A percentile compares a stretch with the other conserved stretches of the same genome.
Evolutionary conservation across 2,888 invertebrate species (phyloP).

Genomic region (Andrena chrysosceles): DNA sequence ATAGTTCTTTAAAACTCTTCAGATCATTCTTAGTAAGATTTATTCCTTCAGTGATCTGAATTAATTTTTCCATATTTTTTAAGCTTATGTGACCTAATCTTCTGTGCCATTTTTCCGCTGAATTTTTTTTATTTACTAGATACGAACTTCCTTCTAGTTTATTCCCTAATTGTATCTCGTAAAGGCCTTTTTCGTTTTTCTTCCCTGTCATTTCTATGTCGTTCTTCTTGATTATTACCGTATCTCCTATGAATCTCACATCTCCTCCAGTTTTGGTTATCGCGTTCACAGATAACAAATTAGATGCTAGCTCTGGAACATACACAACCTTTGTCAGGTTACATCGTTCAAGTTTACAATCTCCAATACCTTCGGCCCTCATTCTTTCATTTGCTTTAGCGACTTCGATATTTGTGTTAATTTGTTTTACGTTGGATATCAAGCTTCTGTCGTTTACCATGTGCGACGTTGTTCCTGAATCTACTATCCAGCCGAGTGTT

Average conservation of each 20-base stretch:
- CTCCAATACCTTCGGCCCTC: background rate
- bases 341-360: background rate
- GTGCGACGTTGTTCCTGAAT: background rate
- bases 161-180: background rate
- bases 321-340: background rate
- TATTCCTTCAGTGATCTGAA: slow-evolving; percentile 4
- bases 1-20: background rate
- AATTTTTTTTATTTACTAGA: background rate
- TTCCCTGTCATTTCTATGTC: background rate
- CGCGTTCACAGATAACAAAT: background rate
- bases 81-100: background rate
- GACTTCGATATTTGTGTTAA: background rate
- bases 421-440: background rate
- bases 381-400: background rate
- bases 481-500: background rate
- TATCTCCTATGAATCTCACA: background rate
- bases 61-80: background rate
- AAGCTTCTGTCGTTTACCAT: background rate
- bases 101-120: background rate
- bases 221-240: background rate
- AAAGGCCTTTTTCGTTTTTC: background rate
- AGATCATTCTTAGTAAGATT: background rate
- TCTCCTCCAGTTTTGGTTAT: background rate
- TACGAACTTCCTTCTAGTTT: background rate
- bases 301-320: background rate